Percentiles rank a stretch among this genome's conserved stretches.
Conservation (phyloP, 2,888 invertebrate genomes). For the Ichneumoninae sp. region DNA sequence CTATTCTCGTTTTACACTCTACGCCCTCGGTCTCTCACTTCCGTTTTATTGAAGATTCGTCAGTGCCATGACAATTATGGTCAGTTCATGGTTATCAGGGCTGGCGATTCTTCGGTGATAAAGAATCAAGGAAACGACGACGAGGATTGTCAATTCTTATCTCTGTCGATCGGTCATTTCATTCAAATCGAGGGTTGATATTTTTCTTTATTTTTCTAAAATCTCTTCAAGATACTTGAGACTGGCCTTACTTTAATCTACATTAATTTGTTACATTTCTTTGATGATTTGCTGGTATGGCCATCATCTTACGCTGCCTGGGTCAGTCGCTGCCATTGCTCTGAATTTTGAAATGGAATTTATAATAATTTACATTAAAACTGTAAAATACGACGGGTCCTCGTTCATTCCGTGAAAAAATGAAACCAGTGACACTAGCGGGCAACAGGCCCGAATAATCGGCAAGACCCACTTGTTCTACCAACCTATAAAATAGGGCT, state of each 20-base stretch:
- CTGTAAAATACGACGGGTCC: not conserved
- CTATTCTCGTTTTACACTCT: not conserved
- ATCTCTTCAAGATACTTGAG: too few relatives aligned
- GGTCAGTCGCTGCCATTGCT: too few relatives aligned
- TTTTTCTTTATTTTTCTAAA: too few relatives aligned
- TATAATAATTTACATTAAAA: not conserved
- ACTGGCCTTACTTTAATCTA: too few relatives aligned
- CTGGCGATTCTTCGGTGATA: not conserved
- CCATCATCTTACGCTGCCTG: too few relatives aligned
- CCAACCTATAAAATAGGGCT: slow-evolving; percentile 1
- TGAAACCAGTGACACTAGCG: not conserved
- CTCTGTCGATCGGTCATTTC: too few relatives aligned
- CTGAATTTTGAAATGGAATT: too few relatives aligned
- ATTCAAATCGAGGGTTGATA: too few relatives aligned
- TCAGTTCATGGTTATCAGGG: not conserved
- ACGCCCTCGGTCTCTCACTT: not conserved
- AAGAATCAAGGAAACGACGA: not conserved
- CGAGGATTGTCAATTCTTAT: not conserved
- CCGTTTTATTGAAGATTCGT: not conserved
- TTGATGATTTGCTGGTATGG: too few relatives aligned
- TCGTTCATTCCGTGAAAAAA: not conserved
- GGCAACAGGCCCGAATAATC: not conserved
- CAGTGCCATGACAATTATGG: not conserved
- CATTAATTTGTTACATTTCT: too few relatives aligned
- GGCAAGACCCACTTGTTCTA: not conserved